phyloP scores from a whole-genome alignment of 2,888 invertebrate species.

The Epistrophella euchroma region DNA sequence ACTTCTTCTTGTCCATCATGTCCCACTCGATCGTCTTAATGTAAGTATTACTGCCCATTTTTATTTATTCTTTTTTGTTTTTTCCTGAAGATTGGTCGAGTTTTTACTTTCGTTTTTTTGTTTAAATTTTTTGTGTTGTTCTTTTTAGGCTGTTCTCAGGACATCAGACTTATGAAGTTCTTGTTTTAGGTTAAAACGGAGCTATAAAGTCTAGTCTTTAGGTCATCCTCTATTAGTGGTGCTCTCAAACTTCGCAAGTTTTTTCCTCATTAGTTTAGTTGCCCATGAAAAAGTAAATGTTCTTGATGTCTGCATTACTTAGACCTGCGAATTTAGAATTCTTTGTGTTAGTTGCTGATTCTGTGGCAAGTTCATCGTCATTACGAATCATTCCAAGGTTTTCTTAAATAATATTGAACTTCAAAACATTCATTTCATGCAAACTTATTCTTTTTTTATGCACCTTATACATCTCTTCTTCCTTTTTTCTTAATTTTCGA shows the following conservation, averaged over 20 bases:
- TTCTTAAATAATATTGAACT: slow-evolving; percentile 9
- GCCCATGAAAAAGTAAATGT: slow-evolving; percentile 26
- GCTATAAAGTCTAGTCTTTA: slow-evolving; percentile 31
- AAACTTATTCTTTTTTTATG: slow-evolving; percentile 31
- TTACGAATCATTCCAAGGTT: slow-evolving; percentile 5
- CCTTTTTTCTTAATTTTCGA: not conserved
- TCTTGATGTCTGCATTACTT: slow-evolving; percentile 65
- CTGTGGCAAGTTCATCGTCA: slow-evolving; percentile 9
- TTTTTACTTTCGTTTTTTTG: slow-evolving; percentile 22
- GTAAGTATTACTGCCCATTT: slow-evolving; percentile 82
- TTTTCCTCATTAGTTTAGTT: slow-evolving; percentile 47
- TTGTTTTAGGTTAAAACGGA: not conserved
- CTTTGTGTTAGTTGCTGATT: slow-evolving; percentile 3
- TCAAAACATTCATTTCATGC: slow-evolving; percentile 6
- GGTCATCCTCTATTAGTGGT: slow-evolving; percentile 62
- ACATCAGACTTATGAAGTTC: slow-evolving; percentile 53
- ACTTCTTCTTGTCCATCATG: slow-evolving; percentile 98
- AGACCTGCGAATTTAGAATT: slow-evolving; percentile 39
- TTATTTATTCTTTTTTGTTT: slow-evolving; percentile 45
- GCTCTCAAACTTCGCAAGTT: slow-evolving; percentile 25
- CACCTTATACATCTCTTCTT: slow-evolving; percentile 43
- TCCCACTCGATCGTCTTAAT: slow-evolving; percentile 97
- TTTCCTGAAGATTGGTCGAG: not conserved
- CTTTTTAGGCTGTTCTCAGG: slow-evolving; percentile 17
- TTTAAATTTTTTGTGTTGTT: slow-evolving; percentile 9